Evolutionary conservation across 2,797 vertebrate species (phyloP).

Genomic region (Buceros bicornis): DNA sequence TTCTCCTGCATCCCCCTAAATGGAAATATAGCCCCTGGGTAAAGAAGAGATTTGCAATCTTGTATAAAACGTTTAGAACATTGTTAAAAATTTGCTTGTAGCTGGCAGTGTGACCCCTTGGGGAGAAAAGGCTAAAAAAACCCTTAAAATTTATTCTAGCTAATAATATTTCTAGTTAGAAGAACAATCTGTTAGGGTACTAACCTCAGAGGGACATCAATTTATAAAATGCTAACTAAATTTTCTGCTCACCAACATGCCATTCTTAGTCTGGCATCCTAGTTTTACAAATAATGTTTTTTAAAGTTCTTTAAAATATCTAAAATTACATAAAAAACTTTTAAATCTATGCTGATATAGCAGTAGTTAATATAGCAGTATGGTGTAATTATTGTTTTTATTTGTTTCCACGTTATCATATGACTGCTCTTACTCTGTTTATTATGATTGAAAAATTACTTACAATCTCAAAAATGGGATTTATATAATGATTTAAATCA

Average conservation of each 20-base stretch:
- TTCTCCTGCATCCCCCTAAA: neutral
- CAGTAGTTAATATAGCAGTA: neutral
- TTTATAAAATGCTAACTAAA: neutral
- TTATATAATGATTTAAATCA: neutral
- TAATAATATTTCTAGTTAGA: neutral
- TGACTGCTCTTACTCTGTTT: neutral
- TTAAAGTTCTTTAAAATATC: neutral
- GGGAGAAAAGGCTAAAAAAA: neutral
- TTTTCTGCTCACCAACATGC: neutral
- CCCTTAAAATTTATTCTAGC: neutral
- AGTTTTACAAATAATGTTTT: neutral
- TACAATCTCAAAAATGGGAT: neutral
- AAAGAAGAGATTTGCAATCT: neutral
- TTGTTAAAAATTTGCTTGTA: neutral
- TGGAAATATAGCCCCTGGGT: neutral
- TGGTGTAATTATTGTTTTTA: neutral
- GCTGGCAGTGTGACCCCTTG: neutral
- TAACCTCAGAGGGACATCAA: neutral
- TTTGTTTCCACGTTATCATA: neutral
- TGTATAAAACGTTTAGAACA: neutral
- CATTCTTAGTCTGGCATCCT: neutral
- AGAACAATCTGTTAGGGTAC: neutral
- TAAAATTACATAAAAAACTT: neutral
- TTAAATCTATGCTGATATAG: neutral
- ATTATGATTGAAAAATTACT: neutral